Evolutionary conservation across 2,113 vertebrate species (phyloP).

Genomic region (Tachycineta bicolor): DNA sequence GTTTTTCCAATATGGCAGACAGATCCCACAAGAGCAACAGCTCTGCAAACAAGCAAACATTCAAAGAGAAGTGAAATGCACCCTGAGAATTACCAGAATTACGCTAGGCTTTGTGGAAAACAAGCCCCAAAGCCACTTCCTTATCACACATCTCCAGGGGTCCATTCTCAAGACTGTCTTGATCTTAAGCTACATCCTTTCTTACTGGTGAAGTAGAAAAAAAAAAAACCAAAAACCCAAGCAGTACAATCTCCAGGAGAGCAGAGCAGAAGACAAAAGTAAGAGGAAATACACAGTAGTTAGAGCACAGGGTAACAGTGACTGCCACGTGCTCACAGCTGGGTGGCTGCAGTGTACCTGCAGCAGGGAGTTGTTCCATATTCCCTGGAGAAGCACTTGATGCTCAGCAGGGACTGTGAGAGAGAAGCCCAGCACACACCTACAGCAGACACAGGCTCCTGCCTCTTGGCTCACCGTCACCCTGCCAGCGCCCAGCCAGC

Average conservation of each 20-base stretch:
- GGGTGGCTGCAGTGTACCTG: neutral
- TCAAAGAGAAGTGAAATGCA: fast-evolving
- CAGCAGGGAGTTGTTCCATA: fast-evolving
- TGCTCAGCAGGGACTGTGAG: neutral
- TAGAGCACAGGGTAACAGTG: fast-evolving
- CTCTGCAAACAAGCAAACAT: neutral
- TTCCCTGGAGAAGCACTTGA: neutral
- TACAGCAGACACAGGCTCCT: neutral
- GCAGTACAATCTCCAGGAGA: neutral
- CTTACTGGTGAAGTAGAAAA: neutral
- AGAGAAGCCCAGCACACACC: neutral
- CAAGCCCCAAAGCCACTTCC: neutral
- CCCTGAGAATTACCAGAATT: neutral
- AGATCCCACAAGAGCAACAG: neutral
- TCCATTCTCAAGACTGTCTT: neutral
- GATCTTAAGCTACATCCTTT: neutral
- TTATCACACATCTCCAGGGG: neutral
- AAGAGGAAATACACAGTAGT: neutral
- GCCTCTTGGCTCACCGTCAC: neutral
- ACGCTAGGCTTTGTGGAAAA: neutral
- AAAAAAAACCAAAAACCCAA: neutral
- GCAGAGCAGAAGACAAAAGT: neutral
- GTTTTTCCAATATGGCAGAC: neutral
- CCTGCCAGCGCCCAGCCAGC: neutral
- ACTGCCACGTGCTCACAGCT: fast-evolving